phyloP scores from a whole-genome alignment of 2,888 invertebrate genomes.

The Mesoligia furuncula region DNA sequence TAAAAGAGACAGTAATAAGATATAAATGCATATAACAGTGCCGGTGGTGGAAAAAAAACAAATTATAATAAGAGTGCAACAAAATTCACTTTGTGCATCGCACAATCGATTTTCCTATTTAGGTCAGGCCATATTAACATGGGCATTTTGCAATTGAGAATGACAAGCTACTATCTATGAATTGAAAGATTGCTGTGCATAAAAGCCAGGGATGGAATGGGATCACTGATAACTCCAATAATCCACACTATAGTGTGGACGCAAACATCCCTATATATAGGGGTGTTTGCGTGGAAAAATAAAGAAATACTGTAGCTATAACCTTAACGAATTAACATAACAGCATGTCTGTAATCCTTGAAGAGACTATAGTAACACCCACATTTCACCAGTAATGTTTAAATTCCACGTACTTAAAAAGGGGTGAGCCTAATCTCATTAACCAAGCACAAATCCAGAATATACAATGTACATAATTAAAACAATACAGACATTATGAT shows the following conservation, averaged over 20 bases:
- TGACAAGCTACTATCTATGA: constrained; percentile 55
- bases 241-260: not conserved
- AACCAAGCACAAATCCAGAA: not conserved
- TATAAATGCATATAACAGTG: not conserved
- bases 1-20: not conserved
- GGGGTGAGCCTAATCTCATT: not conserved
- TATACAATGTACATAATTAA: not conserved
- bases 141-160: constrained; percentile 58
- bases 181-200: constrained; percentile 58
- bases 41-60: not conserved
- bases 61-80: not conserved
- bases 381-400: not conserved
- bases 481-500: not conserved
- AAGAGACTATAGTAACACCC: not conserved
- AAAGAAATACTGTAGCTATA: not conserved
- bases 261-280: too few species aligned
- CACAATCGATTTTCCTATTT: constrained; percentile 54
- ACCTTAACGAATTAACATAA: not conserved
- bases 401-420: not conserved
- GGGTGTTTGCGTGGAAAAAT: not conserved
- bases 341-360: not conserved
- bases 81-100: constrained; percentile 40
- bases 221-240: not conserved
- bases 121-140: constrained; percentile 45
- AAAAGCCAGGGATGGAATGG: constrained; percentile 55